Conservation (phyloP, 2,113 vertebrate genomes). For the Callorhinus ursinus region DNA sequence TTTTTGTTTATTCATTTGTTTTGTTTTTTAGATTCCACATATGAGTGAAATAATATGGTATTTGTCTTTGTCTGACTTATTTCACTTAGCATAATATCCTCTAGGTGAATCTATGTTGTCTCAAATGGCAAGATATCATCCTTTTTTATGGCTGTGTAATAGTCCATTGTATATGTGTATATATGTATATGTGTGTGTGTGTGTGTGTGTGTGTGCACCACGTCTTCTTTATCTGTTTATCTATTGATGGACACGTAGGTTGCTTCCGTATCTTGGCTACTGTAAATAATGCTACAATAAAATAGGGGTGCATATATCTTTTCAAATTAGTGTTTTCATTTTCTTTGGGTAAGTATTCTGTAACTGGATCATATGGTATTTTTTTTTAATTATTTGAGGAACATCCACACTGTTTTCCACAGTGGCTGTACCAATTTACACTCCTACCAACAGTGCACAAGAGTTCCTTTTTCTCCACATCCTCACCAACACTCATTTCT, state of each 20-base stretch:
- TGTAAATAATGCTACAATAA: background rate
- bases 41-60: background rate
- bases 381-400: background rate
- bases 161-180: background rate
- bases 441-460: background rate
- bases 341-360: background rate
- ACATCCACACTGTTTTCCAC: background rate
- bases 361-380: background rate
- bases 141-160: background rate
- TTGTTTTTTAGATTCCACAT: background rate
- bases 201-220: background rate
- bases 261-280: background rate
- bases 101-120: background rate
- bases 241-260: background rate
- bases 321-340: background rate
- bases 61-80: background rate
- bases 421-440: background rate
- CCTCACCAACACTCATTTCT: background rate
- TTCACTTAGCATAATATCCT: background rate
- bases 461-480: background rate
- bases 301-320: background rate
- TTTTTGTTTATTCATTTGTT: background rate
- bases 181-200: background rate
- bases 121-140: background rate
- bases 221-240: background rate